Conservation (phyloP, 2,797 vertebrate genomes). For the Emys orbicularis region DNA sequence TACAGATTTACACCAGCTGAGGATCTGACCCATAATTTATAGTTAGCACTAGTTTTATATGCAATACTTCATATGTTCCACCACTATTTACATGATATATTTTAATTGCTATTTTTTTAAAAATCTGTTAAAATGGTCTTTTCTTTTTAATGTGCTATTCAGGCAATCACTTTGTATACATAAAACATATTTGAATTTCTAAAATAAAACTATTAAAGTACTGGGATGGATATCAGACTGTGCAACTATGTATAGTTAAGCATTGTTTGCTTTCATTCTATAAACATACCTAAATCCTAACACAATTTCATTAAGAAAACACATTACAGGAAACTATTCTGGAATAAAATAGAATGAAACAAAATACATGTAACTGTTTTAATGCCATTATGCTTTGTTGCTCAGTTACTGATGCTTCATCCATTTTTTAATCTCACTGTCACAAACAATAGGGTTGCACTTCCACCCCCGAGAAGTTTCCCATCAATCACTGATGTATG, state of each 20-base stretch:
- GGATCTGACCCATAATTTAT: neutral
- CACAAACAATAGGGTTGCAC: neutral
- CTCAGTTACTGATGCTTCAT: neutral
- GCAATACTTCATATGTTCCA: neutral
- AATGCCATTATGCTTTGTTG: neutral
- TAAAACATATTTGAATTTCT: slow-evolving; percentile 10
- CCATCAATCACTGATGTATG: neutral
- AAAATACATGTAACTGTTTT: neutral
- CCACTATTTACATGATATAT: neutral
- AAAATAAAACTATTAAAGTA: neutral
- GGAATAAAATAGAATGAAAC: neutral
- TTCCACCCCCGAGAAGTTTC: neutral
- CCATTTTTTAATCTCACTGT: neutral
- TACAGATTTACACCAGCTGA: neutral
- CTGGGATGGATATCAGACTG: neutral
- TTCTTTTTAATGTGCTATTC: neutral
- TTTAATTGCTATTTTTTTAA: slow-evolving; percentile 27
- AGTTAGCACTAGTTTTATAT: neutral
- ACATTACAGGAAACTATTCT: neutral
- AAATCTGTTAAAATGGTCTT: neutral
- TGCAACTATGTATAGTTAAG: neutral
- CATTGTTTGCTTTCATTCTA: neutral
- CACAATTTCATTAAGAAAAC: neutral
- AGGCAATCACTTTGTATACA: neutral
- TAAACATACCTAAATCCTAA: neutral